phyloP scores from a whole-genome alignment of 2,797 vertebrate genomes.

The Hephaestus fuliginosus region DNA sequence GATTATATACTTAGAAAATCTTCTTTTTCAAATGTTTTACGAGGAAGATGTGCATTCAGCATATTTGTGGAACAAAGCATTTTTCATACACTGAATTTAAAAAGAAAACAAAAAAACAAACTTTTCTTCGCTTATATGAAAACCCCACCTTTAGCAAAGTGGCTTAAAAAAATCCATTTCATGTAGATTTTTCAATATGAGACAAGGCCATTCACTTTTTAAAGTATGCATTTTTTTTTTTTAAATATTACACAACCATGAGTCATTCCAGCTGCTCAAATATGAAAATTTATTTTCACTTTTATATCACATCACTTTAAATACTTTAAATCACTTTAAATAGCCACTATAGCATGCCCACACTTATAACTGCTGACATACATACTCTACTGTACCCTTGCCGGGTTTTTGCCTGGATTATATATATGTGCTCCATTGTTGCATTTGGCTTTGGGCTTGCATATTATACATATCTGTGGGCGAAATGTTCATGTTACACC shows the following conservation, averaged over 20 bases:
- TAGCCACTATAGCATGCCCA: not conserved
- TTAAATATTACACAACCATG: not conserved
- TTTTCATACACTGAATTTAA: not conserved
- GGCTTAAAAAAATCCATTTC: not conserved
- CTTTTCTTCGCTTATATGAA: no score
- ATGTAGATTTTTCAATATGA: not conserved
- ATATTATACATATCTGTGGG: constrained; percentile 16
- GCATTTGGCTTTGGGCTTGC: constrained; percentile 2
- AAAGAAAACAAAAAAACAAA: no score
- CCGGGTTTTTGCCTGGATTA: not conserved
- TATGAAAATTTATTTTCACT: not conserved
- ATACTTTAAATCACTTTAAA: no score
- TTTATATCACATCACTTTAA: no score
- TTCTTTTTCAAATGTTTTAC: no score
- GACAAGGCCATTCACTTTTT: not conserved
- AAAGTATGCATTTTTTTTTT: not conserved
- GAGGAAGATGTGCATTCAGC: no score
- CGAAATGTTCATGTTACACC: constrained; percentile 29
- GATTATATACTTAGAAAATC: no score
- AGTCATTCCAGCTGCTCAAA: not conserved
- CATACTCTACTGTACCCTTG: not conserved
- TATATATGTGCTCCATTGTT: not conserved
- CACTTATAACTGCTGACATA: constrained; percentile 4
- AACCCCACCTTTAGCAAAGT: not conserved
- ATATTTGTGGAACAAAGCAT: no score